A percentile compares a stretch with the other conserved stretches of the same genome.
Conservation (phyloP, 2,888 invertebrate species). For the Euclidia mi region DNA sequence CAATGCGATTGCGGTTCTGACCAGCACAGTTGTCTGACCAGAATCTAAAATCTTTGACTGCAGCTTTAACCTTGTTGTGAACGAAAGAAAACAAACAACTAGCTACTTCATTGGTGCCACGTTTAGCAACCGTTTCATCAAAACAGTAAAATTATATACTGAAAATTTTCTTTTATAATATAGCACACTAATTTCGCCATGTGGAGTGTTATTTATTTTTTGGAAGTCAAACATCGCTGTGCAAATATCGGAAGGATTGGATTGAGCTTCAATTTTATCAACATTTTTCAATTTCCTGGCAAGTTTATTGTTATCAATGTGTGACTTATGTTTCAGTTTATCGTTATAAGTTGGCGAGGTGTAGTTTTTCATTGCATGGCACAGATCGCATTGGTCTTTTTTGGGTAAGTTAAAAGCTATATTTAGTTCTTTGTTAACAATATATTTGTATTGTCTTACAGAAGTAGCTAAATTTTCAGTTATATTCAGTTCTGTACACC, state of each 20-base stretch:
- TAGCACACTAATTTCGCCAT: too few species aligned
- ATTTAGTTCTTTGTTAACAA: slow-evolving; percentile 32
- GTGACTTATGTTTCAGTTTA: slow-evolving; percentile 34
- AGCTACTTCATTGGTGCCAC: too few species aligned
- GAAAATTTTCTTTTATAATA: too few species aligned
- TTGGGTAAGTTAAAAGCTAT: slow-evolving; percentile 31
- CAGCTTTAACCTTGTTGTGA: slow-evolving; percentile 11
- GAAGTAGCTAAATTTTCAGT: slow-evolving; percentile 31
- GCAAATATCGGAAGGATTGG: slow-evolving; percentile 28
- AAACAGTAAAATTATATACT: slow-evolving; percentile 42
- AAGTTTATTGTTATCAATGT: slow-evolving; percentile 27
- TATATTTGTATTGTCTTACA: slow-evolving; percentile 33
- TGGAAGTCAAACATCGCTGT: too few species aligned
- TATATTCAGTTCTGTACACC: slow-evolving; percentile 29
- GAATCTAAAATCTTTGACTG: too few species aligned
- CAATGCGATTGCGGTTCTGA: too few species aligned
- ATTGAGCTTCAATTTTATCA: slow-evolving; percentile 37
- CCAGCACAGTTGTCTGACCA: too few species aligned
- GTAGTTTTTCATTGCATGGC: slow-evolving; percentile 31
- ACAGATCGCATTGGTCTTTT: slow-evolving; percentile 33
- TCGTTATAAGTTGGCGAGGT: slow-evolving; percentile 29
- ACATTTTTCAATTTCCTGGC: slow-evolving; percentile 30
- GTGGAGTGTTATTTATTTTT: too few species aligned
- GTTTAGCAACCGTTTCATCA: slow-evolving; percentile 44
- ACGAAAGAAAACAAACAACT: slow-evolving; percentile 36